Percentiles rank a stretch among this genome's conserved stretches.
Conservation (phyloP, 2,888 invertebrate genomes). For the Callyntrura guangdongensis region DNA sequence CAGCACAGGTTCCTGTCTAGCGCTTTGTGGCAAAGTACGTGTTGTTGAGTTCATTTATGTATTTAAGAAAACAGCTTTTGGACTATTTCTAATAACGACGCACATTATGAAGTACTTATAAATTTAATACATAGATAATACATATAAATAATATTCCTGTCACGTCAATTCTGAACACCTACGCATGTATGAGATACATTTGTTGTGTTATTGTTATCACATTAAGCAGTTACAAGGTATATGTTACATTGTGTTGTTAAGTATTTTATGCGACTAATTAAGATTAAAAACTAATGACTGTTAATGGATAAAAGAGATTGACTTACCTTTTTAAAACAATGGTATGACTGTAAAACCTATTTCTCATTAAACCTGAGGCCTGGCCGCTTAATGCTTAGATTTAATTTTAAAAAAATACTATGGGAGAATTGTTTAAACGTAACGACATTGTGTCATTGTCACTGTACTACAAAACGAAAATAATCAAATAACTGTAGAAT, state of each 20-base stretch:
- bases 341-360: conserved; percentile 27
- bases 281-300: conserved; percentile 36
- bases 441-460: neutral
- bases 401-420: neutral
- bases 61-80: neutral
- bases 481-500: neutral
- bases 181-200: neutral
- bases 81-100: no score
- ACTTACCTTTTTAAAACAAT: neutral
- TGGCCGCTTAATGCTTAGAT: conserved; percentile 49
- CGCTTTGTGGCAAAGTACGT: neutral
- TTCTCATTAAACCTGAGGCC: conserved; percentile 50
- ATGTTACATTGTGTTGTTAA: neutral
- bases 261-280: neutral
- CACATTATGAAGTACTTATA: neutral
- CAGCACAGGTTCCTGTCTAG: no score
- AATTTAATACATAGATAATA: no score
- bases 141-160: neutral
- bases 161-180: neutral
- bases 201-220: neutral
- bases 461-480: neutral
- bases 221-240: neutral
- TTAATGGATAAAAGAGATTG: conserved; percentile 28
- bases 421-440: neutral
- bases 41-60: neutral